Evolutionary conservation across 1,140 invertebrate genomes (phyloP).

Genomic region (Calephelis virginiensis): DNA sequence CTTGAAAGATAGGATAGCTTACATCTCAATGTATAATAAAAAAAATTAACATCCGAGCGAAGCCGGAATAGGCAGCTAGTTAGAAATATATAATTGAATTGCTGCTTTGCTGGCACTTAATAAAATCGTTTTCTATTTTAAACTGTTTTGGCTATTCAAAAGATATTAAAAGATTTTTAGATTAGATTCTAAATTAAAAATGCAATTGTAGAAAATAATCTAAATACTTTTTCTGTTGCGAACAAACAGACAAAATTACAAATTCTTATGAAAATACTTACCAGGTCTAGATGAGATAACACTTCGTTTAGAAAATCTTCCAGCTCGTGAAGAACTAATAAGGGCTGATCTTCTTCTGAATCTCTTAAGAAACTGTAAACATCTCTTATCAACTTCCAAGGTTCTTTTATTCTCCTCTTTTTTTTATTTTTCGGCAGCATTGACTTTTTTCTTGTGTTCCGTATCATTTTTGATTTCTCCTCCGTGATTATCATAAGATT

Average conservation of each 20-base stretch:
- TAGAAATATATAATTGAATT: too few relatives aligned
- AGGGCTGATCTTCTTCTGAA: conserved; percentile 17
- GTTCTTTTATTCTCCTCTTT: conserved; percentile 25
- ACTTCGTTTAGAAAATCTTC: conserved; percentile 37
- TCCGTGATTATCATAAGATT: conserved; percentile 15
- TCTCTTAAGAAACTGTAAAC: conserved; percentile 27
- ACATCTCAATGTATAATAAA: too few relatives aligned
- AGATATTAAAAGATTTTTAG: too few relatives aligned
- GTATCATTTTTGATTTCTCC: conserved; percentile 9
- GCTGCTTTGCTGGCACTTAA: too few relatives aligned
- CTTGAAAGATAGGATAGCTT: too few relatives aligned
- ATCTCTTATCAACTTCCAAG: conserved; percentile 29
- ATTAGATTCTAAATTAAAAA: too few relatives aligned
- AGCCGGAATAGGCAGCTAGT: too few relatives aligned
- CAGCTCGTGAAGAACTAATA: conserved; percentile 29
- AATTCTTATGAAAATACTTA: conserved; percentile 26
- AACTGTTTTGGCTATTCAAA: too few relatives aligned
- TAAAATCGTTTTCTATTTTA: too few relatives aligned
- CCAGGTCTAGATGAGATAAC: conserved; percentile 31
- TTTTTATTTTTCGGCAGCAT: conserved; percentile 28
- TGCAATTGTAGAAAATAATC: too few relatives aligned
- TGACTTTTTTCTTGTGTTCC: conserved; percentile 17
- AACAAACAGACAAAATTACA: not conserved
- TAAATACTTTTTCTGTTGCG: too few relatives aligned
- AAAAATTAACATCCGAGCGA: too few relatives aligned